phyloP scores from a whole-genome alignment of 2,113 vertebrate species.

The Megaleporinus macrocephalus region DNA sequence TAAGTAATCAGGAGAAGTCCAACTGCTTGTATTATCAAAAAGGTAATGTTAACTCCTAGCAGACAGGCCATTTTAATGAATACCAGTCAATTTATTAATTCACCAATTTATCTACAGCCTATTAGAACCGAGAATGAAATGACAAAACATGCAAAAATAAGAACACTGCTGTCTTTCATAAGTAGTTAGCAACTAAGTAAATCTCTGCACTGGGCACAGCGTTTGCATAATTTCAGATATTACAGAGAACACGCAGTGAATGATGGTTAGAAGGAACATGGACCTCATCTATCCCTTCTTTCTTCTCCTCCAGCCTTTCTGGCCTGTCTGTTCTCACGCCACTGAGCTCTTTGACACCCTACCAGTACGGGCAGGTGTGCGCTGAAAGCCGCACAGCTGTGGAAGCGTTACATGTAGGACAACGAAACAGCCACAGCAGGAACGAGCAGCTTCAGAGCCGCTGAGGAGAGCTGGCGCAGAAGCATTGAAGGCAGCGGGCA shows the following conservation, averaged over 20 bases:
- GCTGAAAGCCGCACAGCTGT: conserved; percentile 78
- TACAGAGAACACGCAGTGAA: conserved; percentile 11
- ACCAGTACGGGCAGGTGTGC: conserved; percentile 74
- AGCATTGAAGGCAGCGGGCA: conserved; percentile 84
- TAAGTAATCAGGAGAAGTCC: conserved; percentile 23
- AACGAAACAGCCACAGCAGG: conserved; percentile 73
- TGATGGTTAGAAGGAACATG: conserved; percentile 17
- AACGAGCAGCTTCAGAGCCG: conserved; percentile 74
- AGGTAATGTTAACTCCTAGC: conserved; percentile 33
- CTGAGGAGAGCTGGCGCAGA: conserved; percentile 78
- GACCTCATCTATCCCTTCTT: conserved; percentile 24
- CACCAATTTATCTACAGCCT: conserved; percentile 48
- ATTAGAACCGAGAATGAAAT: conserved; percentile 34
- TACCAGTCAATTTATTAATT: conserved; percentile 47
- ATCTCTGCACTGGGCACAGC: conserved; percentile 12
- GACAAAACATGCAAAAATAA: not conserved
- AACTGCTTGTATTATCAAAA: conserved; percentile 32
- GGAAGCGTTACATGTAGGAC: conserved; percentile 58
- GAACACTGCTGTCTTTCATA: not conserved
- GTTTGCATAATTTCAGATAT: conserved; percentile 6
- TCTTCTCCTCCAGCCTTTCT: conserved; percentile 35
- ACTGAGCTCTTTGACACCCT: conserved; percentile 76
- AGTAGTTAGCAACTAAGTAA: not conserved
- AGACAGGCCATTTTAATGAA: conserved; percentile 41
- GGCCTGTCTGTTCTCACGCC: conserved; percentile 72